Base-by-base conservation (phyloP, 1,140 invertebrate species). In the Capitella teleta region DNA sequence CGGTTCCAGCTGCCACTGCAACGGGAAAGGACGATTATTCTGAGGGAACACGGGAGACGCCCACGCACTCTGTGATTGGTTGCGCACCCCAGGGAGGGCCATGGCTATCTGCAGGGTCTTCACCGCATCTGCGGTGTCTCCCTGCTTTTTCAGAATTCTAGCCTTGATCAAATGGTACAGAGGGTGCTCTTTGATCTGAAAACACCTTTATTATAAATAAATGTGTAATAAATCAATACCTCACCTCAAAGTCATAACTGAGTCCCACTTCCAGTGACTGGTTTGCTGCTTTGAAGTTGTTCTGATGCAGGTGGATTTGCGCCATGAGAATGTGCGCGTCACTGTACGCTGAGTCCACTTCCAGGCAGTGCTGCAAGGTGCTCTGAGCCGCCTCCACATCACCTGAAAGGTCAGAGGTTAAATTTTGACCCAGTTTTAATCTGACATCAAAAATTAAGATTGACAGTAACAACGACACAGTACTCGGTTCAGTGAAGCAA, bases 91-190 rank as follows among this genome's bases (percentile, higher is more conserved):
- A 18, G 70, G 66, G 28, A 83, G 62, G 36, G 67, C 75, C 64
- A 87, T 77, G 1, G 85, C 84, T 23, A 73, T 77, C 55, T 80
- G 77, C 51, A 93, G 80, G 49, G 83, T 85, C 46, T 82, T 80
- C 42, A 88, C 77, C 0, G 86, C 83, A 46, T 84, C 83, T 32
- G 82, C 76, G 3, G 80, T 67, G 57, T 90, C 79, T 23, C 80
- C 79, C 49, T 81, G 76, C 59, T 86, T 78, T 61, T 85, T 90
- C 40, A 87, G 79, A 36, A 95, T 81, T 21, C 86, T 74, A 0
- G 88, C 89, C 57, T 80, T 80, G 0, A 93, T 80, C 37, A 93
- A 77, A 73, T 95, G 86, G 67, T 89, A 98, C 58, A 91, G 74
- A 0, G 90, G 86, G 68, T 86, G 84, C 49, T 96, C 88, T 57